phyloP scores from a whole-genome alignment of 2,113 vertebrate species.

The Macrotus californicus region DNA sequence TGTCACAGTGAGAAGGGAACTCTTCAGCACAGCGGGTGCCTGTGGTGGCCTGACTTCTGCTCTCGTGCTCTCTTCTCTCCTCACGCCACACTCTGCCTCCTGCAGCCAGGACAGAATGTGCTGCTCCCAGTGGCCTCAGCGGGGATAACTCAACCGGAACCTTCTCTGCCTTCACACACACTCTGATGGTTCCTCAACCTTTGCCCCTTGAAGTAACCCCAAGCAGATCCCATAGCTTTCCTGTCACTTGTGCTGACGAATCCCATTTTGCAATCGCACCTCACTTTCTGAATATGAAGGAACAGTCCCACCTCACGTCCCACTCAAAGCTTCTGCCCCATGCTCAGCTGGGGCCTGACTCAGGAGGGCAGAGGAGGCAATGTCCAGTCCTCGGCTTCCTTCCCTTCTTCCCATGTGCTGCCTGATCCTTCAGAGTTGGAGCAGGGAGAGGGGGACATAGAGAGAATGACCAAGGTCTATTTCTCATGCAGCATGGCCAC shows the following conservation, averaged over 20 bases:
- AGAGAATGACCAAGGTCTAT: neutral
- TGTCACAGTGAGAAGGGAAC: neutral
- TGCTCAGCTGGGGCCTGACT: neutral
- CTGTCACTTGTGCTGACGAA: neutral
- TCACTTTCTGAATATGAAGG: neutral
- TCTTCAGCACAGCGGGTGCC: neutral
- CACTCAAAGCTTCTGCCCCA: neutral
- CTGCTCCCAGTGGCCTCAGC: no score
- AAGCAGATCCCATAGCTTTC: neutral
- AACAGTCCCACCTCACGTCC: neutral
- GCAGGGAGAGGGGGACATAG: neutral
- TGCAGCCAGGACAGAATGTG: neutral
- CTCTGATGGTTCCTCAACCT: neutral
- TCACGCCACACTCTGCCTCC: neutral
- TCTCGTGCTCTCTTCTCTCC: rapidly evolving
- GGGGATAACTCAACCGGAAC: neutral
- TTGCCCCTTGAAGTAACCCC: neutral
- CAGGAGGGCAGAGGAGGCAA: neutral
- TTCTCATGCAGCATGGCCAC: neutral
- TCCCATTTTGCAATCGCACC: neutral
- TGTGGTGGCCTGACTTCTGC: neutral
- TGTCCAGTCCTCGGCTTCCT: neutral
- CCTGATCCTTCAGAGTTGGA: neutral
- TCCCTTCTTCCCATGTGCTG: no score
- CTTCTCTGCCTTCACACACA: neutral